Base-by-base conservation (phyloP, 2,113 vertebrate genomes). In the Percina caprodes region DNA sequence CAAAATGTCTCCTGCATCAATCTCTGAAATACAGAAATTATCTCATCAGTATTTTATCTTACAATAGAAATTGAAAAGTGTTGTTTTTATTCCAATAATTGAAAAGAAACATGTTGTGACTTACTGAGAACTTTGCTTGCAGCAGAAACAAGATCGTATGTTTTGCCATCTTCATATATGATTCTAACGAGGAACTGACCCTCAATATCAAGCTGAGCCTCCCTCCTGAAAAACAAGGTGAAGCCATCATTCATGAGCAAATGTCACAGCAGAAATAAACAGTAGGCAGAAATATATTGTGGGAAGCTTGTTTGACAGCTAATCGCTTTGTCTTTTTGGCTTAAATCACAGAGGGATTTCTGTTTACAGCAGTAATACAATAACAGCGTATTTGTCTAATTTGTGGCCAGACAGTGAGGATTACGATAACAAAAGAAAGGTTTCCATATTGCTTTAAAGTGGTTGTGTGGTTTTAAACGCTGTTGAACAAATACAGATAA, bases 111-210 rank as follows among this genome's bases (percentile, higher is more conserved):
- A 14, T 60, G 13, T 5, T 3, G 42, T 74, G 42, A 96, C 98
- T 97, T 96, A 99, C 98, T 99, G 82, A 99, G 97, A 71, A 99
- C 98, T 95, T 99, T 99, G 94, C 98, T 99, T 74, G 98, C 98
- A 80, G 98, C 98, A 77, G 97, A 95, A 77, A 99, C 97, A 6
- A 99, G 94, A 85, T 99, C 98, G 4, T 99, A 99, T 0, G 98
- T 99, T 96, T 99, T 99, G 69, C 96, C 95, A 91, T 99, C 98
- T 87, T 99, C 98, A 0, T 99, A 99, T 89, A 99, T 99, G 91
- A 99, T 98, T 94, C 98, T 96, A 80, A 99, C 98, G 46, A 99
- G 96, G 93, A 99, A 99, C 74, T 99, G 98, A 54, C 98, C 98
- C 91, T 99, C 98, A 80, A 99, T 97, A 91, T 99, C 98, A 69